Conservation (phyloP, 1,140 invertebrate species). For the Lysiphlebus fabarum region DNA sequence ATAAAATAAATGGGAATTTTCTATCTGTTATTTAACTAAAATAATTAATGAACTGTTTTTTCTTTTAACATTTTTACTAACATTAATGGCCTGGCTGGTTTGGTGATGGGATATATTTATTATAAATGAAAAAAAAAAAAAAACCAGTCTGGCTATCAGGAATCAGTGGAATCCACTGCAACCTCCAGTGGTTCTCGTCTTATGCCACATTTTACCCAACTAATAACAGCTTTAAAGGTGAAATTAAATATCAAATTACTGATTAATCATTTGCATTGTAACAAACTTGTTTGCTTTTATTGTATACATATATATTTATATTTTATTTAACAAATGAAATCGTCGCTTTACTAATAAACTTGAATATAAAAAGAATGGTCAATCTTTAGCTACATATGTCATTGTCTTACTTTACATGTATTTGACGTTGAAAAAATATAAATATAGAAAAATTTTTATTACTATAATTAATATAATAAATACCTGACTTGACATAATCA, state of each 20-base stretch:
- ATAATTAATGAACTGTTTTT: not conserved
- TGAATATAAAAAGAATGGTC: no score
- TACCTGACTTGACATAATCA: no score
- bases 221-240: slow-evolving; percentile 72
- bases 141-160: slow-evolving; percentile 45
- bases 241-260: slow-evolving; percentile 39
- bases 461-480: no score
- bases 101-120: not conserved
- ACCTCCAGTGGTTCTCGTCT: slow-evolving; percentile 62
- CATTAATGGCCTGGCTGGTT: slow-evolving; percentile 5
- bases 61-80: slow-evolving; percentile 3
- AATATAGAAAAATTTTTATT: no score
- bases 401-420: no score
- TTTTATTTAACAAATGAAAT: not conserved
- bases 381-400: no score
- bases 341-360: no score
- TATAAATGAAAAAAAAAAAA: slow-evolving; percentile 4
- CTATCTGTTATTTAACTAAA: not conserved
- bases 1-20: no score
- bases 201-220: slow-evolving; percentile 66
- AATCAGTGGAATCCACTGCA: slow-evolving; percentile 53
- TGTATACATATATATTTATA: no score
- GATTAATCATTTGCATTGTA: slow-evolving; percentile 10
- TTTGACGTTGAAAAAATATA: no score
- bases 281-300: slow-evolving; percentile 6